These are phyloP conservation scores for Helicoverpa armigera DNA, from an alignment of 1,140 invertebrate genomes.

Conservation along the genomic window DNA sequence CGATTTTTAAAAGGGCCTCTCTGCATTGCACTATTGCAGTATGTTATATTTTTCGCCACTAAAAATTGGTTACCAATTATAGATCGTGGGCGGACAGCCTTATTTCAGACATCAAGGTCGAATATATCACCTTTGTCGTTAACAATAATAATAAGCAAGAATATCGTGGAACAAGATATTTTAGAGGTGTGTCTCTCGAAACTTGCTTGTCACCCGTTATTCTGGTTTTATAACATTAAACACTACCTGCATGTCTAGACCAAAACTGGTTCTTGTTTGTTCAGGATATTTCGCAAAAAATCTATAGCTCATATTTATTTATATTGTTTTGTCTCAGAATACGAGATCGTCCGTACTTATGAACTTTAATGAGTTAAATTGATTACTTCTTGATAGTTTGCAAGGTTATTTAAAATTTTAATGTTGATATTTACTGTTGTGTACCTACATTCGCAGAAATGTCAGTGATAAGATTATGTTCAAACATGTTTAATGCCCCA, in stretches of 20 bases:
- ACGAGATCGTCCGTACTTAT: background rate
- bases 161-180: slow-evolving; percentile 3
- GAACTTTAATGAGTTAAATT: slow-evolving; percentile 13
- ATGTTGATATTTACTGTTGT: background rate
- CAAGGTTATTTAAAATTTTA: slow-evolving; percentile 20
- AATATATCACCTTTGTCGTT: background rate
- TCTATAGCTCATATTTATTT: background rate
- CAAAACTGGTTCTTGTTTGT: background rate
- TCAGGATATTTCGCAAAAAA: background rate
- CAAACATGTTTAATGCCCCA: background rate
- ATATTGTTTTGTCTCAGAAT: background rate
- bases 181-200: background rate
- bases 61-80: too few species aligned
- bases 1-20: too few species aligned
- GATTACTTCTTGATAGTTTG: background rate
- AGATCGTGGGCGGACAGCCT: too few species aligned
- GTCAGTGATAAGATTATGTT: background rate
- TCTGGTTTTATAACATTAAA: slow-evolving; percentile 4
- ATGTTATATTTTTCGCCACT: too few species aligned
- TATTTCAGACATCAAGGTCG: too few species aligned
- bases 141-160: background rate
- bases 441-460: background rate
- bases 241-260: background rate
- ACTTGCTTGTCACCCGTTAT: background rate
- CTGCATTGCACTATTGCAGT: too few species aligned